A percentile compares a stretch with the other conserved stretches of the same genome.
phyloP scores from a whole-genome alignment of 2,113 vertebrate species.

The Brevimyrus niger region DNA sequence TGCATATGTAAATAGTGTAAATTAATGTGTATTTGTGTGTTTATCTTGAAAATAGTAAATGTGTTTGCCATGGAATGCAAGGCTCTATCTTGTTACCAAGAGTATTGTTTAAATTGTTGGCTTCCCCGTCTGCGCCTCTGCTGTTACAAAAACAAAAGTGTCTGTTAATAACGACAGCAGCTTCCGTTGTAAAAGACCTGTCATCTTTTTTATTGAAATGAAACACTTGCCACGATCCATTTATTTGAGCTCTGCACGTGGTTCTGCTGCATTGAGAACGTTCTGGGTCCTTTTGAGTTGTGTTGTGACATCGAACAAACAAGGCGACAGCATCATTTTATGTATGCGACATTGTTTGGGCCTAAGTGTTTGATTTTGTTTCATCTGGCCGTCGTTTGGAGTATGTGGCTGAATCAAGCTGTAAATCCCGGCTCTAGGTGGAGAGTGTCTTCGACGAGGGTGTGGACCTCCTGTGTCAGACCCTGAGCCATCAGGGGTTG shows the following conservation, averaged over 20 bases:
- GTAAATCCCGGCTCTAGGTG: not conserved
- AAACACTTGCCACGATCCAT: not conserved
- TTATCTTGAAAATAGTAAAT: not conserved
- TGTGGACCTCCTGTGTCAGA: not conserved
- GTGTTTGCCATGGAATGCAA: not conserved
- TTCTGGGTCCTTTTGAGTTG: not conserved
- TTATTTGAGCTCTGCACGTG: not conserved
- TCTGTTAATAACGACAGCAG: too few relatives aligned
- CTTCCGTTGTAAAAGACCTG: too few relatives aligned
- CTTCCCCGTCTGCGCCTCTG: too few relatives aligned
- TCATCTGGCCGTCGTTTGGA: not conserved
- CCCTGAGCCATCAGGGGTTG: not conserved
- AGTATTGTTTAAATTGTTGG: not conserved
- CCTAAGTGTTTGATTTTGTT: not conserved
- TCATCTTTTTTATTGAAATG: too few relatives aligned
- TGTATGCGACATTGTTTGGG: not conserved
- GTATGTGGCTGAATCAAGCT: not conserved
- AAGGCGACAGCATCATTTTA: not conserved
- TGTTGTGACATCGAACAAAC: not conserved
- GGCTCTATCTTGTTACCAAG: too few relatives aligned
- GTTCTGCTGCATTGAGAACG: not conserved
- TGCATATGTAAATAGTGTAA: not conserved
- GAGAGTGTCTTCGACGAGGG: not conserved
- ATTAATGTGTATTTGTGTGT: not conserved
- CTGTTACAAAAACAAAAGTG: too few relatives aligned